A percentile compares a stretch with the other conserved stretches of the same genome.
phyloP scores from a whole-genome alignment of 2,797 vertebrate genomes.

The Galago senegalensis region DNA sequence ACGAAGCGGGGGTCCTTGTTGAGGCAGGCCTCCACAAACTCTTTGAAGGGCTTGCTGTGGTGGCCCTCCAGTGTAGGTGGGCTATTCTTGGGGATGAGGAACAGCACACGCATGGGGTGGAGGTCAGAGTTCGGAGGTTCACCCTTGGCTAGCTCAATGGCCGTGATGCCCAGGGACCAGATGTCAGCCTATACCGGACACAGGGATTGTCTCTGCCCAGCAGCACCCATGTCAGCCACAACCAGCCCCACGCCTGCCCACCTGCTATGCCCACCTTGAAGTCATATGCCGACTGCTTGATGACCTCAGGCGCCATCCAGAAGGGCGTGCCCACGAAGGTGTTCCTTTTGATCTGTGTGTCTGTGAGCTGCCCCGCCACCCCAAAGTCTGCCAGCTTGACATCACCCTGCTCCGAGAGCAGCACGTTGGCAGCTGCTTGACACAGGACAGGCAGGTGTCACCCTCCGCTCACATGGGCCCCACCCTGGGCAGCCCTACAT shows the following conservation, averaged over 20 bases:
- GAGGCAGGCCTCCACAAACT: constrained; percentile 99
- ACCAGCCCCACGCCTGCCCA: fast-evolving
- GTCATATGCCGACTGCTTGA: constrained; percentile 99
- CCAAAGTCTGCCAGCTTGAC: constrained; percentile 99
- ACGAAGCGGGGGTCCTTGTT: constrained; percentile 99
- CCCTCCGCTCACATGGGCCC: fast-evolving
- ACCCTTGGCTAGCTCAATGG: constrained; percentile 98
- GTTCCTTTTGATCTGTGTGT: constrained; percentile 99
- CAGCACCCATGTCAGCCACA: fast-evolving
- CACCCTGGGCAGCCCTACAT: neutral
- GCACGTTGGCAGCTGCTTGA: constrained; percentile 95
- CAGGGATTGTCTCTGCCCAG: neutral
- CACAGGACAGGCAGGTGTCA: constrained; percentile 64
- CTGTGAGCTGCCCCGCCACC: constrained; percentile 98
- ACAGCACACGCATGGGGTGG: constrained; percentile 99
- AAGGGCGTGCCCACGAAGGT: constrained; percentile 99
- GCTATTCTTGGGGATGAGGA: constrained; percentile 99
- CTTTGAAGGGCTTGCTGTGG: constrained; percentile 99
- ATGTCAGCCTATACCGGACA: constrained; percentile 95
- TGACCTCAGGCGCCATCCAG: constrained; percentile 99
- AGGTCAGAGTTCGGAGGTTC: constrained; percentile 99
- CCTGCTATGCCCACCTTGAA: constrained; percentile 94
- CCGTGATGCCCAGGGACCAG: constrained; percentile 99
- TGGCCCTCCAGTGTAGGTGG: constrained; percentile 97
- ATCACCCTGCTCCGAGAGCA: constrained; percentile 98